phyloP scores from a whole-genome alignment of 1,140 invertebrate genomes.

The Chlorops oryzae region DNA sequence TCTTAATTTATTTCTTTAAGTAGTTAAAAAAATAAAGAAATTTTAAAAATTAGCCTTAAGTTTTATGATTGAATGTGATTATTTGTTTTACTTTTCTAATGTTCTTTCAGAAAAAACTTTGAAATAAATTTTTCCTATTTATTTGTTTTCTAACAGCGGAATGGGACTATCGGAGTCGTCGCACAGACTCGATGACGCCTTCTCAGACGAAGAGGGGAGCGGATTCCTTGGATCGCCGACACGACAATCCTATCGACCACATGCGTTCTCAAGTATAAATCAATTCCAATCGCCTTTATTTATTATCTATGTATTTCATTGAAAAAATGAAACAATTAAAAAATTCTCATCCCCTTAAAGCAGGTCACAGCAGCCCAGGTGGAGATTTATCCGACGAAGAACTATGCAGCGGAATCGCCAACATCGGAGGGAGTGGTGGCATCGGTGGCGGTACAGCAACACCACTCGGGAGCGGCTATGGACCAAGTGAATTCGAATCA shows the following conservation, averaged over 20 bases:
- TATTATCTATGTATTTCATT: not conserved
- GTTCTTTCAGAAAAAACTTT: constrained; percentile 24
- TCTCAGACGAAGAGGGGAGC: constrained; percentile 49
- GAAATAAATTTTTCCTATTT: constrained; percentile 17
- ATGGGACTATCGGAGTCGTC: constrained; percentile 48
- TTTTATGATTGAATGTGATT: constrained; percentile 7
- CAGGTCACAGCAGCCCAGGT: constrained; percentile 50
- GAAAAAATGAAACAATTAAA: not conserved
- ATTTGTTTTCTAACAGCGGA: constrained; percentile 33
- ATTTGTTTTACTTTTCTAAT: not conserved
- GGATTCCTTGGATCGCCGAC: constrained; percentile 49
- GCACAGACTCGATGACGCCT: constrained; percentile 48
- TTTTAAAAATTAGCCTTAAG: constrained; percentile 17
- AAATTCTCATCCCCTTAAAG: not conserved
- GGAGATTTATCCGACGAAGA: constrained; percentile 62
- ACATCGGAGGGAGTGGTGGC: constrained; percentile 40
- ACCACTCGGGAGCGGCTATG: constrained; percentile 46
- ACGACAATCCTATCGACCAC: constrained; percentile 48
- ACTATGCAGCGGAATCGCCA: constrained; percentile 55
- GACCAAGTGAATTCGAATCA: constrained; percentile 48
- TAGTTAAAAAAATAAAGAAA: too few relatives aligned
- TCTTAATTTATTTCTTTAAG: constrained; percentile 17
- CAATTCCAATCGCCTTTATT: not conserved
- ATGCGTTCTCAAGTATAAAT: constrained; percentile 47
- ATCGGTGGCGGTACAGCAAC: constrained; percentile 44